Evolutionary conservation across 2,113 vertebrate species (phyloP).

Genomic region (Turdus rufiventris): DNA sequence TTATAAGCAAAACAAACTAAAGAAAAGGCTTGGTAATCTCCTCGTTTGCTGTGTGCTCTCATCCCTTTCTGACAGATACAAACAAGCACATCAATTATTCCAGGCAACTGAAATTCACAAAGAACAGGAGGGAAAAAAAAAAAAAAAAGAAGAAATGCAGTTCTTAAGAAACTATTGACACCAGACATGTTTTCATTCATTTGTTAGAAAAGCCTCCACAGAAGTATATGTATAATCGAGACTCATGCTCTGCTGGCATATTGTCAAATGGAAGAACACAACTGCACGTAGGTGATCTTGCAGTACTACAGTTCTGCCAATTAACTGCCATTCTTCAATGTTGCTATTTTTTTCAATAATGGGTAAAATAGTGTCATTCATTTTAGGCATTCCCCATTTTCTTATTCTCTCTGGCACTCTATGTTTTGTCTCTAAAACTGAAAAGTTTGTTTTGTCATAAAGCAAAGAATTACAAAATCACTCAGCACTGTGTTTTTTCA

Average conservation of each 20-base stretch:
- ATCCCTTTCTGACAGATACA: not conserved
- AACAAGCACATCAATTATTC: not conserved
- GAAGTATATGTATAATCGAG: not conserved
- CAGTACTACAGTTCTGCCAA: not conserved
- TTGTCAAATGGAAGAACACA: not conserved
- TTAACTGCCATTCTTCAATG: not conserved
- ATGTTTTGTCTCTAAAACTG: not conserved
- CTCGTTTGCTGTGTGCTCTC: not conserved
- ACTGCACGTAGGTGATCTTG: rapidly evolving
- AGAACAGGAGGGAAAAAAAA: not conserved
- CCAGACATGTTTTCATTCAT: not conserved
- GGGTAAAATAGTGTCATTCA: not conserved
- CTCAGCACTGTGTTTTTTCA: not conserved
- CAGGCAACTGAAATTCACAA: not conserved
- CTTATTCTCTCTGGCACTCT: not conserved
- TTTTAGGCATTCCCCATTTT: not conserved
- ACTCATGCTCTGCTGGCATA: not conserved
- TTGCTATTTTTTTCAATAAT: not conserved
- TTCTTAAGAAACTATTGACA: not conserved
- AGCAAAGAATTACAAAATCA: not conserved
- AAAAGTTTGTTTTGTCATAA: not conserved
- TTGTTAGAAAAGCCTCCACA: not conserved
- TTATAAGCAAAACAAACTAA: not conserved
- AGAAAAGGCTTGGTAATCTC: not conserved
- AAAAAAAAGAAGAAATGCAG: not conserved